A percentile compares a stretch with the other conserved stretches of the same genome.
phyloP scores from a whole-genome alignment of 2,113 vertebrate genomes.

The Poicephalus meyeri region DNA sequence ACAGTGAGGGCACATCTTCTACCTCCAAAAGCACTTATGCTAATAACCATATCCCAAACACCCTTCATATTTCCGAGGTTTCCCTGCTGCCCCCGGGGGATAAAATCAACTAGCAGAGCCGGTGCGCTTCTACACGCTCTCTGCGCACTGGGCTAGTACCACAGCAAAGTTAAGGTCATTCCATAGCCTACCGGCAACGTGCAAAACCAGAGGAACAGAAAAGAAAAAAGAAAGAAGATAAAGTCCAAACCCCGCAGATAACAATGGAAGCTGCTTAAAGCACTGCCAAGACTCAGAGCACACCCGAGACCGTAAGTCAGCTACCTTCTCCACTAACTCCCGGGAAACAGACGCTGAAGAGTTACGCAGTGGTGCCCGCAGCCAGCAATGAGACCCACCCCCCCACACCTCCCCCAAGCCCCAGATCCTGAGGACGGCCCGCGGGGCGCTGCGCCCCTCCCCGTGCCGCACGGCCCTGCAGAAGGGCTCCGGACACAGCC shows the following conservation, averaged over 20 bases:
- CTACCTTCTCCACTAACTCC: neutral
- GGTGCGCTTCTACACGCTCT: neutral
- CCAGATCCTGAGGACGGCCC: neutral
- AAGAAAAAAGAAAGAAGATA: neutral
- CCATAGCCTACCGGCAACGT: neutral
- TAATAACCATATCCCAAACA: neutral
- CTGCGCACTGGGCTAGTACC: neutral
- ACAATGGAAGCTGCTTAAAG: neutral
- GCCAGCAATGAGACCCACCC: neutral
- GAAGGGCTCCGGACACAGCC: neutral
- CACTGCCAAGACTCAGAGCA: neutral
- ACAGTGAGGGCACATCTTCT: neutral
- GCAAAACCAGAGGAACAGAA: neutral
- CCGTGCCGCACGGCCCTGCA: neutral
- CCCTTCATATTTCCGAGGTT: neutral
- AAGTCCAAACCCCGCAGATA: neutral
- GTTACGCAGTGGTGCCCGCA: rapidly evolving
- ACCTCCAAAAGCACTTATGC: rapidly evolving
- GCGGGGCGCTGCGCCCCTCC: neutral
- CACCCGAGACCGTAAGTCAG: neutral
- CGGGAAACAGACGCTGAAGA: neutral
- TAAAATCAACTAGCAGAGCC: neutral
- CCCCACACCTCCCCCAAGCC: neutral
- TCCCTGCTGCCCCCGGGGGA: neutral
- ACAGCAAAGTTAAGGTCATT: neutral